Conservation (phyloP, 2,113 vertebrate genomes). For the Isurus oxyrinchus region DNA sequence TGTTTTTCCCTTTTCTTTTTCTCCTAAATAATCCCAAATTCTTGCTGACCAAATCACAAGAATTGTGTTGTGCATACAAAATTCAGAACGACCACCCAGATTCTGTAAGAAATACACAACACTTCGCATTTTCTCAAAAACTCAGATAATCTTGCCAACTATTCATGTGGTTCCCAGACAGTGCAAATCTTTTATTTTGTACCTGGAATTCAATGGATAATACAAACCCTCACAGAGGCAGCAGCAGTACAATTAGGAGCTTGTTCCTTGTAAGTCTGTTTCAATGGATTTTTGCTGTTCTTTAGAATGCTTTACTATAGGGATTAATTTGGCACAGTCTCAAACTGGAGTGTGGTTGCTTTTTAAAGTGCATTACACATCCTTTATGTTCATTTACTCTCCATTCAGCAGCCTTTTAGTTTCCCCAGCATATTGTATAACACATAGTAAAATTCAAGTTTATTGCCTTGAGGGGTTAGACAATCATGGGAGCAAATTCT, state of each 20-base stretch:
- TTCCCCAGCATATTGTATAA: not conserved
- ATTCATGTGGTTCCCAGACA: not conserved
- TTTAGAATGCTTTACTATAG: conserved; percentile 11
- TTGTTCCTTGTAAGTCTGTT: not conserved
- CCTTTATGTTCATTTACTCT: not conserved
- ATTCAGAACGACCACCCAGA: conserved; percentile 11
- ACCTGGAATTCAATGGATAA: conserved; percentile 14
- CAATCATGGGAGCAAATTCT: not conserved
- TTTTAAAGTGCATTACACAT: conserved; percentile 28
- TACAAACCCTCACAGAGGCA: not conserved
- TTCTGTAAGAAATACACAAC: not conserved
- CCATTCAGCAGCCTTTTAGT: not conserved
- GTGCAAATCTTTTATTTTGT: conserved; percentile 8
- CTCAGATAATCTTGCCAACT: conserved; percentile 20
- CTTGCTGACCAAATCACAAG: not conserved
- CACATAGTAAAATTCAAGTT: conserved; percentile 3
- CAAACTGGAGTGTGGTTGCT: conserved; percentile 5
- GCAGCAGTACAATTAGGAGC: not conserved
- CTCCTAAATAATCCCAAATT: not conserved
- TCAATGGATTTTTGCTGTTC: conserved; percentile 22
- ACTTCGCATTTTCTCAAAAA: not conserved
- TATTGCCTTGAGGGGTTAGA: not conserved
- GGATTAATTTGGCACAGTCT: conserved; percentile 3
- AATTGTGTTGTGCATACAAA: not conserved
- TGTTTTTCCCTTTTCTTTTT: not conserved